Percentiles rank a stretch among this genome's conserved stretches.
Conservation (phyloP, 2,113 vertebrate genomes). For the Bufo gargarizans region DNA sequence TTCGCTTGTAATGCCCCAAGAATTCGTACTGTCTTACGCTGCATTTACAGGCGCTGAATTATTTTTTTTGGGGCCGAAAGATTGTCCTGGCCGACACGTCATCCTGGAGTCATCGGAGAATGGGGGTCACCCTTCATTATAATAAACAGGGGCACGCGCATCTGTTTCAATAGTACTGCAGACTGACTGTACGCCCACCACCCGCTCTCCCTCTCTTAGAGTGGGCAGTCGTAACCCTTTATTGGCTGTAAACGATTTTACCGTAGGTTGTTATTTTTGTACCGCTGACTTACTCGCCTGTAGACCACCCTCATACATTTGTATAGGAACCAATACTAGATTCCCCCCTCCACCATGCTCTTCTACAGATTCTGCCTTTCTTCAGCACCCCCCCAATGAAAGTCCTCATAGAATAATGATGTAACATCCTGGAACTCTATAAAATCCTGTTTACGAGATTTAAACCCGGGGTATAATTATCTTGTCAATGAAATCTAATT, state of each 20-base stretch:
- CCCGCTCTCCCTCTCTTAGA: too few relatives aligned
- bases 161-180: too few relatives aligned
- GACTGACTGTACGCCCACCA: too few relatives aligned
- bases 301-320: neutral
- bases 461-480: slow-evolving; percentile 27
- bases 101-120: too few relatives aligned
- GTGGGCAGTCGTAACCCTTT: neutral
- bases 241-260: too few relatives aligned
- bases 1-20: neutral
- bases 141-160: too few relatives aligned
- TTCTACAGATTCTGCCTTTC: neutral
- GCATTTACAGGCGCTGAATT: neutral
- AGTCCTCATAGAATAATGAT: slow-evolving; percentile 20
- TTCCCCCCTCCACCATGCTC: neutral
- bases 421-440: slow-evolving; percentile 44
- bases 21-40: neutral
- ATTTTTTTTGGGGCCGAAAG: neutral
- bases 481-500: slow-evolving; percentile 42
- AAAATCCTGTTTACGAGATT: slow-evolving; percentile 2
- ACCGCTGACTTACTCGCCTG: neutral
- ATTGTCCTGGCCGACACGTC: neutral
- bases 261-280: neutral
- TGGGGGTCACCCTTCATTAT: too few relatives aligned
- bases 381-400: neutral
- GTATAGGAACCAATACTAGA: neutral